phyloP scores from a whole-genome alignment of 2,888 invertebrate genomes.

The Copidosoma aretas region DNA sequence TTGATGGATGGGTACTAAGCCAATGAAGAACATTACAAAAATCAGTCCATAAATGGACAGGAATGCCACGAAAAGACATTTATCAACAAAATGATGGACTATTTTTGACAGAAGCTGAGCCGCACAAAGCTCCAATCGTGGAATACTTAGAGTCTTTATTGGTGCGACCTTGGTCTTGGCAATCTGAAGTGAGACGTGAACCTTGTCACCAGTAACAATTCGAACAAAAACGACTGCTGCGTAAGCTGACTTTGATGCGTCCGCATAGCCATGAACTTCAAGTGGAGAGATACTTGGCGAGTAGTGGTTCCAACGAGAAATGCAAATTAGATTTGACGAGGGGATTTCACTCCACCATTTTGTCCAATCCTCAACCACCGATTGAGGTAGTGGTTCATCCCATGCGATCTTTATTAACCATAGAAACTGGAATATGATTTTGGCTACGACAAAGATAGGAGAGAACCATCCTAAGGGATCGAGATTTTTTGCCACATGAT shows the following conservation, averaged over 20 bases:
- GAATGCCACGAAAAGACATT: no score
- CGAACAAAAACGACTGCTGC: neutral
- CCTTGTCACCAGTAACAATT: neutral
- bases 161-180: constrained; percentile 5
- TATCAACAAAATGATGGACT: neutral
- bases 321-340: neutral
- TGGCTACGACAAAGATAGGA: no score
- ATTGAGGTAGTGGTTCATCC: neutral
- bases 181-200: neutral
- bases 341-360: neutral
- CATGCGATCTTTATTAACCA: neutral
- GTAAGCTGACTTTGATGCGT: neutral
- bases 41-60: neutral
- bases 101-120: neutral
- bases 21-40: neutral
- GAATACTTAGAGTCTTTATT: neutral
- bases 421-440: no score
- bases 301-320: neutral
- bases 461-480: no score
- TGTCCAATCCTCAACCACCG: neutral
- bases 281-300: neutral
- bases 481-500: no score
- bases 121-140: neutral
- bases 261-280: constrained; percentile 2
- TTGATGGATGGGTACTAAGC: neutral